These are phyloP conservation scores for Chaetorhynchus papuensis DNA, from an alignment of 2,113 vertebrate species.

Conservation along the genomic window DNA sequence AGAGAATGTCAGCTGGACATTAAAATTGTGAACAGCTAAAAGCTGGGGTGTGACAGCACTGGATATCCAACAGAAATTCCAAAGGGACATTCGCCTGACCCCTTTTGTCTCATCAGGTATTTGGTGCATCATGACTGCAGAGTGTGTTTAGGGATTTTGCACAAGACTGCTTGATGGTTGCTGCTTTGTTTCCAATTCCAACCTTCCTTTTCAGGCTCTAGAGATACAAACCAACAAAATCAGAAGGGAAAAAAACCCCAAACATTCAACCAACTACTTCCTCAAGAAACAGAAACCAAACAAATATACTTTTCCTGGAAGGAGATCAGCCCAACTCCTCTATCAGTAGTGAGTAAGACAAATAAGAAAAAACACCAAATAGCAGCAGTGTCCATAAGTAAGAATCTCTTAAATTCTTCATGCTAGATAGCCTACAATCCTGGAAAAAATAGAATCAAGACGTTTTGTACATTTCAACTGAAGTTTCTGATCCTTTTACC, in stretches of 20 bases:
- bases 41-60: not conserved
- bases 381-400: not conserved
- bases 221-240: not conserved
- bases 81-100: not conserved
- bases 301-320: not conserved
- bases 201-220: not conserved
- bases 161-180: not conserved
- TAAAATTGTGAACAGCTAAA: not conserved
- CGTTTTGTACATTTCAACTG: not conserved
- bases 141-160: not conserved
- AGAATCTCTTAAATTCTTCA: not conserved
- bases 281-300: not conserved
- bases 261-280: too few relatives aligned
- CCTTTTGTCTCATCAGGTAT: not conserved
- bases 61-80: not conserved
- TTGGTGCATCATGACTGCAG: not conserved
- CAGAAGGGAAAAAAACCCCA: rapidly evolving
- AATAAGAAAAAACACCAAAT: not conserved
- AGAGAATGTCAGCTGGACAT: not conserved
- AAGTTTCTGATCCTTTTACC: not conserved
- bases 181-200: not conserved
- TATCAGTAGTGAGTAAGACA: not conserved
- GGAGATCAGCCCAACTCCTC: not conserved
- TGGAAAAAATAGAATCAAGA: not conserved
- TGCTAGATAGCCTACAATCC: not conserved